Base-by-base conservation (phyloP, 2,113 vertebrate genomes). In the Ictalurus punctatus region DNA sequence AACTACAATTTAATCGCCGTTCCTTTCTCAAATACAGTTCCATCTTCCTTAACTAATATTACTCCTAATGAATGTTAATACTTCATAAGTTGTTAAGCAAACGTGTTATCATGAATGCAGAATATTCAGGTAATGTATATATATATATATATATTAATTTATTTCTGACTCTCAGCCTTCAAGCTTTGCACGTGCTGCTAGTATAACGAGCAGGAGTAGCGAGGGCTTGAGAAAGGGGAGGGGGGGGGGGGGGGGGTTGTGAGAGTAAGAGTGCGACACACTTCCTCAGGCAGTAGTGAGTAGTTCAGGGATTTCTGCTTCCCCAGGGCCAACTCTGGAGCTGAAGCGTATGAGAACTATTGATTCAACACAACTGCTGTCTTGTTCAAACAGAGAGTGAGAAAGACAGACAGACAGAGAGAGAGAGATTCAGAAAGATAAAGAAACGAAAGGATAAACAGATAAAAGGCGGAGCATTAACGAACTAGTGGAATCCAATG, bases 341-440 rank as follows among this genome's bases (percentile, higher is more conserved):
- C 19, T 34, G 52, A 81, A 67, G 79, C 44, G 82, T 82, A 69
- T 83, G 81, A 88, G 80, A 69, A 78, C 73, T 85, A 89, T 95
- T 95, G 93, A 95, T 93, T 89, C 86, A 67, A 88, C 78, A 83
- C 52, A 54, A 74, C 27, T n/a, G 81, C 69, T 21, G 56, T 83
- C 80, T 76, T 61, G 48, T 85, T 83, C 65, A 65, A 23, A 80
- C 58, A 78, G 30, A 56, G 25, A 56, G 16, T 10, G 54, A 63
- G 83, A 85, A 8, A 69, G 16, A 9, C 30, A 74, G 63, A 86
- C 12, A 44, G 37, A 54, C 21, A 83, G 44, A 48, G 44, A 48
- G 56, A 34, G 40, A 84, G 27, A 56, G 56, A 65, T 52, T 78
- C 44, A 16, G 59, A 54, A 67, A 40, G 52, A 78, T 52, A 25